A percentile compares a stretch with the other conserved stretches of the same genome.
Evolutionary conservation across 2,113 vertebrate genomes (phyloP).

Genomic region (Eurypyga helias): DNA sequence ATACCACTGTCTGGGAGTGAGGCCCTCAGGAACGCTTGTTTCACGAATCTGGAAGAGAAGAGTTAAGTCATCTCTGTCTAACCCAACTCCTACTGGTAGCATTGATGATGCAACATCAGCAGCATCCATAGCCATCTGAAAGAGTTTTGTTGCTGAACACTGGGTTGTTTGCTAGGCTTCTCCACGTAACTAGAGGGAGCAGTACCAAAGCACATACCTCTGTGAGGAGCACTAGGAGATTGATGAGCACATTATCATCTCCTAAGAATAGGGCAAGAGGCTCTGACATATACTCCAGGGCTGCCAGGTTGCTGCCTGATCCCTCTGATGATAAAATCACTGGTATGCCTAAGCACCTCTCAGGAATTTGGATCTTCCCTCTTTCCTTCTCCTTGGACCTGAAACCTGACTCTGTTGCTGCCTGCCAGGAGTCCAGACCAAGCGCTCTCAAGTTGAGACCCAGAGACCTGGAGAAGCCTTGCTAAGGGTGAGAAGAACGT

Average conservation of each 20-base stretch:
- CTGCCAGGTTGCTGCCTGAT: neutral
- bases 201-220: neutral
- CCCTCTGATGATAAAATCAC: neutral
- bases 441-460: neutral
- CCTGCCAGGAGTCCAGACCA: neutral
- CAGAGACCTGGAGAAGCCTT: neutral
- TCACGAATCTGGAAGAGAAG: neutral
- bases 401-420: neutral
- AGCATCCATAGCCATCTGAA: neutral
- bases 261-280: neutral
- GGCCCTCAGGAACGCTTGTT: neutral
- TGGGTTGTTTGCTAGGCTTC: neutral
- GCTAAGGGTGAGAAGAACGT: neutral
- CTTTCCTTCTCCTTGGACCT: neutral
- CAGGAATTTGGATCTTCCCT: neutral
- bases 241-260: neutral
- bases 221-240: neutral
- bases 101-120: neutral
- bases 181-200: neutral
- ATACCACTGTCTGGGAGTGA: fast-evolving
- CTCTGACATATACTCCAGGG: neutral
- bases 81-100: neutral
- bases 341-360: neutral
- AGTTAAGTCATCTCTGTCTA: neutral
- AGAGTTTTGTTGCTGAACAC: fast-evolving